Percentiles rank a stretch among this genome's conserved stretches.
These are phyloP conservation scores for Onchidella celtica DNA, from an alignment of 2,888 invertebrate species.

Conservation along the genomic window DNA sequence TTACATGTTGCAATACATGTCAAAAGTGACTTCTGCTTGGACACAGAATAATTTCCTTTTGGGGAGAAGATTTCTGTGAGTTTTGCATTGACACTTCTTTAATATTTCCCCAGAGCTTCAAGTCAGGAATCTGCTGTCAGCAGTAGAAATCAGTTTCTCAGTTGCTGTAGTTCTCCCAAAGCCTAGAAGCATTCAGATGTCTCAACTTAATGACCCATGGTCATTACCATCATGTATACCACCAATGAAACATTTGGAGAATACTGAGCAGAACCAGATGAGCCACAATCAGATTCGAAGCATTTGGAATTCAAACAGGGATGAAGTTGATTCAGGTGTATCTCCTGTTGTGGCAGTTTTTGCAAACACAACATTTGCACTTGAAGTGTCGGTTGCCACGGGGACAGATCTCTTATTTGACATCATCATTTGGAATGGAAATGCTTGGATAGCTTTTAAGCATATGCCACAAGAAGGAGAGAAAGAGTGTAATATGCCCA, in stretches of 20 bases:
- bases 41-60: too few species aligned
- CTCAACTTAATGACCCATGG: conserved; percentile 49
- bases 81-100: too few species aligned
- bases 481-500: conserved; percentile 28
- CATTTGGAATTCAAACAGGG: background rate
- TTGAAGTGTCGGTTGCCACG: conserved; percentile 64
- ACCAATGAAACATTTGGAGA: conserved; percentile 44
- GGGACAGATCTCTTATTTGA: conserved; percentile 67
- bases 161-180: conserved; percentile 62
- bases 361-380: conserved; percentile 54
- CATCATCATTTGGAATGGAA: conserved; percentile 51
- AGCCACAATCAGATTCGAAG: background rate
- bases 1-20: too few species aligned
- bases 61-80: too few species aligned
- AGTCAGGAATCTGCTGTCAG: conserved; percentile 60
- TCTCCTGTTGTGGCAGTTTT: conserved; percentile 60
- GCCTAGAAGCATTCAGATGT: conserved; percentile 63
- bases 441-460: conserved; percentile 43
- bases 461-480: conserved; percentile 20
- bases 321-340: conserved; percentile 3
- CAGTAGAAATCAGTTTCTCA: conserved; percentile 45
- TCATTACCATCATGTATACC: conserved; percentile 64
- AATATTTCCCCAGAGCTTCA: conserved; percentile 62
- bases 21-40: too few species aligned
- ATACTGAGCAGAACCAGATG: conserved; percentile 14